A percentile compares a stretch with the other conserved stretches of the same genome.
phyloP scores from a whole-genome alignment of 92 coral and sea anemone species.

The Zoanthus solanderi region DNA sequence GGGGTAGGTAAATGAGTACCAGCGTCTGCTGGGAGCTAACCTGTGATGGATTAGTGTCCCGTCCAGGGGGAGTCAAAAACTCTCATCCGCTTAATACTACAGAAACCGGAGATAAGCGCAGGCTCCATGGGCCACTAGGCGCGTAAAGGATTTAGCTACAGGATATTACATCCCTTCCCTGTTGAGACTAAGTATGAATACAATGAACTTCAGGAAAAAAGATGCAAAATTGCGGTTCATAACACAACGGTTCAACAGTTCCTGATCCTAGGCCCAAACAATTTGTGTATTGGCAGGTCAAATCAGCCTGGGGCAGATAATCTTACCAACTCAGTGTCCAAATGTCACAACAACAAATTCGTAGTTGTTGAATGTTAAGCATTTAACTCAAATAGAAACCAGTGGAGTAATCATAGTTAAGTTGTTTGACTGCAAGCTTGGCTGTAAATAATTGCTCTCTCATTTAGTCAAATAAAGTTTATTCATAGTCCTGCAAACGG shows the following conservation, averaged over 20 bases:
- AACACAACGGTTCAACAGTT: conserved; percentile 7
- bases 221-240: background rate
- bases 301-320: background rate
- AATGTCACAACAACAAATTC: background rate
- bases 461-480: background rate
- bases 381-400: background rate
- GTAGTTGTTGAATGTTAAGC: background rate
- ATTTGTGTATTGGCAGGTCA: background rate
- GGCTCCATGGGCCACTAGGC: no score
- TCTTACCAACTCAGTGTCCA: background rate
- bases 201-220: background rate
- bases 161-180: background rate
- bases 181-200: background rate
- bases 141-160: background rate
- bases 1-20: no score
- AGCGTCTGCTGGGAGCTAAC: no score
- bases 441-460: conserved; percentile 11
- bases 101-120: no score
- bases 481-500: conserved; percentile 19
- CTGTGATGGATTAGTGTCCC: no score
- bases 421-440: background rate
- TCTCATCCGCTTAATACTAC: no score
- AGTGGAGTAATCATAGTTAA: background rate
- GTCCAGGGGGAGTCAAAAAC: no score
- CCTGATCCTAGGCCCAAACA: background rate